Evolutionary conservation across 1,140 invertebrate species (phyloP).

Genomic region (Colletes gigas): DNA sequence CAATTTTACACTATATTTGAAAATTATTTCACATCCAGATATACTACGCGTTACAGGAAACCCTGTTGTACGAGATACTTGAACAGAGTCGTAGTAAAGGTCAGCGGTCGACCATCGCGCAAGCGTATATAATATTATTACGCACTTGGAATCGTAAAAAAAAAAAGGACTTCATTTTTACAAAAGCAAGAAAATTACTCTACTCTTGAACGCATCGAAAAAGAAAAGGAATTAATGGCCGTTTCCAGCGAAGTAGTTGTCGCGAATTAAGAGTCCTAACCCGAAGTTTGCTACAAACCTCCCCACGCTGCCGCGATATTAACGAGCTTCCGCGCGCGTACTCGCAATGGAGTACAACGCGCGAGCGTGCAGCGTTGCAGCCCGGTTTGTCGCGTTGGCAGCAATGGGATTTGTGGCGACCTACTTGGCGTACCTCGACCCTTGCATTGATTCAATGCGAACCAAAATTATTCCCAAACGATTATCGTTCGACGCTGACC

Average conservation of each 20-base stretch:
- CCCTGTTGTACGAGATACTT: too few relatives aligned
- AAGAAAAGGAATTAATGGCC: not conserved
- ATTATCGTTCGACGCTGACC: slow-evolving; percentile 62
- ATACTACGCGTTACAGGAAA: too few relatives aligned
- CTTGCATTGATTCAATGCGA: slow-evolving; percentile 77
- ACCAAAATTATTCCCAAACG: slow-evolving; percentile 73
- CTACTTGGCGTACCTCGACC: slow-evolving; percentile 81
- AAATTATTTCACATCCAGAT: too few relatives aligned
- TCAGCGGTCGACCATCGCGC: not conserved
- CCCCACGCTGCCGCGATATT: slow-evolving; percentile 35
- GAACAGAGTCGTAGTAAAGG: not conserved
- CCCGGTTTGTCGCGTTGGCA: slow-evolving; percentile 67
- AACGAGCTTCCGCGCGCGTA: slow-evolving; percentile 54
- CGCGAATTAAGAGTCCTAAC: not conserved
- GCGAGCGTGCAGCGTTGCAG: slow-evolving; percentile 46
- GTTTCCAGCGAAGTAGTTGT: not conserved
- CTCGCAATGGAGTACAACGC: slow-evolving; percentile 38
- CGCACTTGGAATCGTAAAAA: not conserved
- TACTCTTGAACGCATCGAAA: not conserved
- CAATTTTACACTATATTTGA: too few relatives aligned
- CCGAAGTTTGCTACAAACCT: slow-evolving; percentile 13
- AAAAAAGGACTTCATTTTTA: not conserved
- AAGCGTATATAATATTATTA: not conserved
- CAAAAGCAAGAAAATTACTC: not conserved
- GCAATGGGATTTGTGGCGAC: slow-evolving; percentile 77